Percentiles rank a stretch among this genome's conserved stretches.
These are phyloP conservation scores for Euspilapteryx auroguttella DNA, from an alignment of 2,888 invertebrate genomes.

Conservation along the genomic window DNA sequence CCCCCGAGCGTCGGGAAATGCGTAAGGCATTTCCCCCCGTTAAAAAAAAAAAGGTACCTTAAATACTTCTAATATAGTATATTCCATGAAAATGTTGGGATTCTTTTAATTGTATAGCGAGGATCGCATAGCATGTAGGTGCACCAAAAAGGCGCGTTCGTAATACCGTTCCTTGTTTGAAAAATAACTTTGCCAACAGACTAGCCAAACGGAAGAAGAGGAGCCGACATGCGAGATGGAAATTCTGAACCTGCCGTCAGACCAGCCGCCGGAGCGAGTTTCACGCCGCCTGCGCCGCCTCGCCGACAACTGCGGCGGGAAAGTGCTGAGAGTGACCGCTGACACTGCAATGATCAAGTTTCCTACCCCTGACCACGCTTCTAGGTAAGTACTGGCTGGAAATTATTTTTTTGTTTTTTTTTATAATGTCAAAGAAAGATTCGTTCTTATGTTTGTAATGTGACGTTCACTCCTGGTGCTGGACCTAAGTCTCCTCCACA, in stretches of 20 bases:
- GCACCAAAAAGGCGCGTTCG: too few species aligned
- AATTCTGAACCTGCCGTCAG: conserved; percentile 69
- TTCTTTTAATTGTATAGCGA: too few species aligned
- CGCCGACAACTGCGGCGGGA: conserved; percentile 81
- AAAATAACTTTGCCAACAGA: background rate
- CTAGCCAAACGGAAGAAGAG: conserved; percentile 27
- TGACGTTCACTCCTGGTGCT: too few species aligned
- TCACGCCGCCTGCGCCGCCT: conserved; percentile 67
- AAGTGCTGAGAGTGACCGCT: conserved; percentile 65
- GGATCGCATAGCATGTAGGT: too few species aligned
- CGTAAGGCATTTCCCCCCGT: too few species aligned
- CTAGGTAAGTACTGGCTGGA: conserved; percentile 61
- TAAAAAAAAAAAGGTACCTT: too few species aligned
- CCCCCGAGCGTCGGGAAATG: too few species aligned
- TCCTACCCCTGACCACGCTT: conserved; percentile 68
- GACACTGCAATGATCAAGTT: conserved; percentile 71
- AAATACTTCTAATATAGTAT: background rate
- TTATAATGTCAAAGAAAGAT: too few species aligned
- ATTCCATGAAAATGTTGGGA: too few species aligned
- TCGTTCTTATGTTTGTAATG: too few species aligned
- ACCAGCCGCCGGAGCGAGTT: conserved; percentile 57
- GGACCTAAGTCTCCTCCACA: too few species aligned
- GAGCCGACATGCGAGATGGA: conserved; percentile 61
- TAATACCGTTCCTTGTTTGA: too few species aligned
- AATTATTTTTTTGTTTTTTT: background rate